phyloP scores from a whole-genome alignment of 1,140 invertebrate genomes.

The Dryas iulia region DNA sequence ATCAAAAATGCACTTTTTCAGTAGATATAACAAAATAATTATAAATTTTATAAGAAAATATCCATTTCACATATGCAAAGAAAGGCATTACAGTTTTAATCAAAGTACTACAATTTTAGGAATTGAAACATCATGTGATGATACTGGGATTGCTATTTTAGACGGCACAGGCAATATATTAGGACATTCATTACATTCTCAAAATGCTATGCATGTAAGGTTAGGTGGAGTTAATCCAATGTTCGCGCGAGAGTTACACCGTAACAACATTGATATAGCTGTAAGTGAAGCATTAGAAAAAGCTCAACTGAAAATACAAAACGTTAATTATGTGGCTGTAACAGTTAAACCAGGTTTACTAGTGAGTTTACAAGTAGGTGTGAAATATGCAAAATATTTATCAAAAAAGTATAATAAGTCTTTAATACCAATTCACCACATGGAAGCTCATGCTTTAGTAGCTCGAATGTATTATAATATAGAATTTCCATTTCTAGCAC shows the following conservation, averaged over 20 bases:
- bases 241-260: constrained; percentile 90
- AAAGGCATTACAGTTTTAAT: not conserved
- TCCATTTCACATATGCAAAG: not conserved
- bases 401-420: constrained; percentile 87
- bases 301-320: constrained; percentile 84
- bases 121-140: constrained; percentile 99
- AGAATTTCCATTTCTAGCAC: constrained; percentile 93
- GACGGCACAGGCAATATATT: constrained; percentile 86
- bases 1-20: not conserved
- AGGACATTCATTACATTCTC: constrained; percentile 90
- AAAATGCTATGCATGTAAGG: constrained; percentile 87
- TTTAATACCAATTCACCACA: constrained; percentile 98
- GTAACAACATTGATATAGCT: constrained; percentile 87
- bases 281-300: constrained; percentile 85
- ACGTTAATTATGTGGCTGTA: constrained; percentile 94
- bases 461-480: constrained; percentile 85
- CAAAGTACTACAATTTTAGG: constrained; percentile 84
- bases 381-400: constrained; percentile 91
- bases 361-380: constrained; percentile 89
- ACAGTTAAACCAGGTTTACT: constrained; percentile 93
- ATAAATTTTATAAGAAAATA: not conserved
- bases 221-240: constrained; percentile 95
- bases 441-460: constrained; percentile 98
- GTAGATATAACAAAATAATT: not conserved
- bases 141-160: constrained; percentile 95